phyloP scores from a whole-genome alignment of 2,797 vertebrate genomes.

The Melanogrammus aeglefinus region DNA sequence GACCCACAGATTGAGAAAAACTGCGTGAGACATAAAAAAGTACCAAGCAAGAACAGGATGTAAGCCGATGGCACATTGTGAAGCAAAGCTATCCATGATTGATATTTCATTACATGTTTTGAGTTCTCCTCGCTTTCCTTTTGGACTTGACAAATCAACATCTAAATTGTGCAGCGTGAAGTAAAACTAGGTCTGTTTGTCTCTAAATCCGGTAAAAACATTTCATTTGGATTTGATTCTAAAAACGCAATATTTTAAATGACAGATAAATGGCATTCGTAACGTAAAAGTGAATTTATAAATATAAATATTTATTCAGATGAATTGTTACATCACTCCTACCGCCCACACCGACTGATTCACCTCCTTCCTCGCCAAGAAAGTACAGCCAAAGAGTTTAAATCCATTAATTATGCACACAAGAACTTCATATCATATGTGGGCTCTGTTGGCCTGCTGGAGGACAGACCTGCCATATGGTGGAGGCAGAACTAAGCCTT shows the following conservation, averaged over 20 bases:
- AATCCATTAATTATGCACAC: conserved; percentile 3
- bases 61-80: neutral
- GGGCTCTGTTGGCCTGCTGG: neutral
- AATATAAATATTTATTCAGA: neutral
- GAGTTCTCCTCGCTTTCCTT: neutral
- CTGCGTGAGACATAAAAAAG: neutral
- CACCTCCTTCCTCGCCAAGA: neutral
- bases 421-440: neutral
- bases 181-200: neutral
- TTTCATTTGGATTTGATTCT: neutral
- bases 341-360: neutral
- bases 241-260: neutral
- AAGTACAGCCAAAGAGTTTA: neutral
- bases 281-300: neutral
- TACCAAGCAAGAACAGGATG: neutral
- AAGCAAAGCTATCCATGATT: neutral
- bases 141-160: neutral
- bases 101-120: neutral
- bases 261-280: neutral
- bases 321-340: neutral
- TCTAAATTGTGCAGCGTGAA: neutral
- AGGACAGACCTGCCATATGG: conserved; percentile 35
- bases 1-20: no score
- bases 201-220: neutral
- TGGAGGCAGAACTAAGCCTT: conserved; percentile 35